Evolutionary conservation across 64 coral and sea anemone genomes (phyloP).

Genomic region (Trachythela sp.): DNA sequence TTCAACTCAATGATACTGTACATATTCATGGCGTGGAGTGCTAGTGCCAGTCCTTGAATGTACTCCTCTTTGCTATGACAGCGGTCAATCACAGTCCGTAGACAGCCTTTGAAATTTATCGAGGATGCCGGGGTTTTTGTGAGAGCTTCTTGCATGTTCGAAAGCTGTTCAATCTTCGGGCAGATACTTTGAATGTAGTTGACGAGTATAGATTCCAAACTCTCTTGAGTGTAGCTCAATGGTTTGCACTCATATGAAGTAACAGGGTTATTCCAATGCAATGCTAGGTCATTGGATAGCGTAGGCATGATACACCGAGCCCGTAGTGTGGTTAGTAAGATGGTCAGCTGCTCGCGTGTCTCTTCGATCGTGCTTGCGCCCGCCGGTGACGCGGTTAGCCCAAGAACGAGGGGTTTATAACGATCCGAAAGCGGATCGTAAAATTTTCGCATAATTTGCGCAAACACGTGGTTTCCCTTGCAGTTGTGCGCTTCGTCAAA

Average conservation of each 20-base stretch:
- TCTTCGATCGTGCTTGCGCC: conserved; percentile 46
- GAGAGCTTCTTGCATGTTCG: not conserved
- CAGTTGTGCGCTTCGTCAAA: conserved; percentile 92
- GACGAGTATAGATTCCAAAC: not conserved
- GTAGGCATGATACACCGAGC: conserved; percentile 68
- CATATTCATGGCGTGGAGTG: conserved; percentile 81
- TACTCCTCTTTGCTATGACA: conserved; percentile 16
- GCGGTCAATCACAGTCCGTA: not conserved
- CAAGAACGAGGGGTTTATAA: conserved; percentile 73
- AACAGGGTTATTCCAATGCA: conserved; percentile 68
- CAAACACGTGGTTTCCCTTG: conserved; percentile 73
- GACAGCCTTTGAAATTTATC: not conserved
- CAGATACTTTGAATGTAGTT: not conserved
- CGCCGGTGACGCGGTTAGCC: conserved; percentile 73
- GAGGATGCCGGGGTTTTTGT: conserved; percentile 3
- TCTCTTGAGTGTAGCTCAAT: conserved; percentile 12
- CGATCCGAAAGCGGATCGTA: conserved; percentile 37
- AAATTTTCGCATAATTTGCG: conserved; percentile 68
- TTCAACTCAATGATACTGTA: conserved; percentile 76
- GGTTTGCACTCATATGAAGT: conserved; percentile 43
- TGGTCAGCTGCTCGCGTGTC: conserved; percentile 49
- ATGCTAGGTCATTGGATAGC: conserved; percentile 48
- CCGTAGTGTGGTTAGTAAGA: conserved; percentile 54
- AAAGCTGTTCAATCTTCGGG: not conserved
- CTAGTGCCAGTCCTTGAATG: conserved; percentile 57